Percentiles rank a stretch among this genome's conserved stretches.
Evolutionary conservation across 1,140 invertebrate genomes (phyloP).

Genomic region (Ostrea denselamellosa): DNA sequence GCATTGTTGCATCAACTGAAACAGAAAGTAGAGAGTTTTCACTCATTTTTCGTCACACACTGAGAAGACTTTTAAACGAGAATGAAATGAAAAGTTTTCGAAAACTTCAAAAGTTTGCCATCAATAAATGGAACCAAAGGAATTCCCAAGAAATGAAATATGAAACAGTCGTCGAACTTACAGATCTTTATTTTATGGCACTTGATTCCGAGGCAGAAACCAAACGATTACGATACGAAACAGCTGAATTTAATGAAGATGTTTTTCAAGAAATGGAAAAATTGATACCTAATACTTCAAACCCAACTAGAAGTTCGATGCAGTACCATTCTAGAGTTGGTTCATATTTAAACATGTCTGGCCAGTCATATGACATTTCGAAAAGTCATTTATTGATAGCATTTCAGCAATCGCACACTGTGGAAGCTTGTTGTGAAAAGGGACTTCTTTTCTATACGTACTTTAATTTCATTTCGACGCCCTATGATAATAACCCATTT

Average conservation of each 20-base stretch:
- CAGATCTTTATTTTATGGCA: not conserved
- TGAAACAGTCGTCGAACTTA: not conserved
- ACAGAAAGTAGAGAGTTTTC: not conserved
- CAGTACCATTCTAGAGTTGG: not conserved
- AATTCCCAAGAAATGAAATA: not conserved
- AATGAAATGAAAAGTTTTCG: not conserved
- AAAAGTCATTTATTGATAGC: not conserved
- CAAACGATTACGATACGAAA: conserved; percentile 16
- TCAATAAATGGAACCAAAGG: not conserved
- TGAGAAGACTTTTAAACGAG: not conserved
- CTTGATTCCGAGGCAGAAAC: conserved; percentile 8
- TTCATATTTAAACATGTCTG: not conserved
- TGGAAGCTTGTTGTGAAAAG: not conserved
- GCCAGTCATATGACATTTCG: not conserved
- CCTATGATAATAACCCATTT: not conserved
- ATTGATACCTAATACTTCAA: not conserved
- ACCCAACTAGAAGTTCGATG: not conserved
- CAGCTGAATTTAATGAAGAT: not conserved
- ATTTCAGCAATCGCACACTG: not conserved
- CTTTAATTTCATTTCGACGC: not conserved
- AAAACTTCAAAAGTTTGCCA: not conserved
- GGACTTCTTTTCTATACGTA: not conserved
- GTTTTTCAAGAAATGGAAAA: not conserved
- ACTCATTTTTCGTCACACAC: not conserved
- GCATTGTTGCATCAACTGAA: not conserved